Percentiles rank a stretch among this genome's conserved stretches.
Evolutionary conservation across 2,888 invertebrate genomes (phyloP).

Genomic region (Incurvaria masculella): DNA sequence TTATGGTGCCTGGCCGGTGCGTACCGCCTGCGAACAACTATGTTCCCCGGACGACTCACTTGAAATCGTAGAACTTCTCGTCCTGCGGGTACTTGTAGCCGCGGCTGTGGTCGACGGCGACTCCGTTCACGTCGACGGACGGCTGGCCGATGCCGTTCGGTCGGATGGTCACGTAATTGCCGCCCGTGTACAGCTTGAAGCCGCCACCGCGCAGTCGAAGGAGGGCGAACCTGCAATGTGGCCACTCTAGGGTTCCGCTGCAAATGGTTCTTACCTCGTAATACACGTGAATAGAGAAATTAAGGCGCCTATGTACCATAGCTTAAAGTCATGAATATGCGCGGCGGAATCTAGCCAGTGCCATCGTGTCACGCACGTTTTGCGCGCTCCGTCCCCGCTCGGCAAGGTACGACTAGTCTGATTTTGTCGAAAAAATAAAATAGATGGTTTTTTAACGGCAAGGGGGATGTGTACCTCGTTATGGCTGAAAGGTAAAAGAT

Average conservation of each 20-base stretch:
- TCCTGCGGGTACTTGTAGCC: slow-evolving; percentile 32
- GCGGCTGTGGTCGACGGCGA: slow-evolving; percentile 14
- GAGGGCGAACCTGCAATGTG: slow-evolving; percentile 14
- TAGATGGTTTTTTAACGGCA: too few relatives aligned
- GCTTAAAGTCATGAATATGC: too few relatives aligned
- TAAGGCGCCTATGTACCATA: too few relatives aligned
- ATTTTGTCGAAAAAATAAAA: too few relatives aligned
- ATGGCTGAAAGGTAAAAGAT: too few relatives aligned
- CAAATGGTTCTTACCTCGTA: too few relatives aligned
- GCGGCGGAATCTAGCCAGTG: too few relatives aligned
- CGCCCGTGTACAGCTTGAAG: slow-evolving; percentile 12
- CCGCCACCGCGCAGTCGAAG: slow-evolving; percentile 6
- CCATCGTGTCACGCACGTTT: slow-evolving; percentile 4
- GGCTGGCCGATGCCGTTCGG: slow-evolving; percentile 2
- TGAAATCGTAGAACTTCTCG: slow-evolving; percentile 32
- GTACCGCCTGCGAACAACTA: not conserved
- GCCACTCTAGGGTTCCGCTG: too few relatives aligned
- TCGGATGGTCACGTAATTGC: slow-evolving; percentile 14
- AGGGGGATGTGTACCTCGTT: too few relatives aligned
- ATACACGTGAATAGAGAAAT: too few relatives aligned
- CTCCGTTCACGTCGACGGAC: slow-evolving; percentile 14
- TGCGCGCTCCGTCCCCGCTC: too few relatives aligned
- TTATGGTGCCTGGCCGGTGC: not conserved
- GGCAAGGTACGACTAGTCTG: too few relatives aligned
- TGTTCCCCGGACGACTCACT: slow-evolving; percentile 22